Evolutionary conservation across 2,888 invertebrate genomes (phyloP), one percentile per base, ranked within the genome.

Genomic region (Leistus spinibarbis): DNA sequence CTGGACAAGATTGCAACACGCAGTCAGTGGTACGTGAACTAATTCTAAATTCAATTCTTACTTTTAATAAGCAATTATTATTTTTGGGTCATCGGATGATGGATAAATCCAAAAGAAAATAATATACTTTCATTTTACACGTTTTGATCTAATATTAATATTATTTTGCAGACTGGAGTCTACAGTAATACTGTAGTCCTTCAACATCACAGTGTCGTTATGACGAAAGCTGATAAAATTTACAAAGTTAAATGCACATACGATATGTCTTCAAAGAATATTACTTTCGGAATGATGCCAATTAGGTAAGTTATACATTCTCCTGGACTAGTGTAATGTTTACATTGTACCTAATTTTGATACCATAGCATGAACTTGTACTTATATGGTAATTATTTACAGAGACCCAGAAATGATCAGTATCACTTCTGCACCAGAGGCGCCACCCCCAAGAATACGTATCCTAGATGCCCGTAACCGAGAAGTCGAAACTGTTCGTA

Each of bases 241-340:
- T 97, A 97, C 90, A 97, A 96, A 88, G 96, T 97, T 76, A 95
- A 97, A 85, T 97, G 97, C 84, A 97, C 97, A 4, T 97, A 97
- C 86, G 97, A 97, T 85, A 97, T 97, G 94, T 95, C 96, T 79
- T 96, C 97, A 19, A 95, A 96, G 89, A 97, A 97, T 86, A 96
- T 97, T 81, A 96, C 97, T 53, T 97, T 97, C 88, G 97, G 97
- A 88, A 96, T 97, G 96, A 96, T 96, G 93, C 97, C 97, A 78
- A 96, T 97, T 86, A 92, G 94, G 92, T 92, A 84, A 84, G 87
- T 67, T 53, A n/a, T 65, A 74, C 72, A n/a, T 63, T 65, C 7
- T 24, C n/a, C n/a, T n/a, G n/a, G n/a, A n/a, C n/a, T n/a, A n/a
- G 24, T 24, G 7, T 10, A 40, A 40, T 40, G 13, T 40, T 1